Base-by-base conservation (phyloP, 2,888 invertebrate genomes). In the Heteropelma amictum region DNA sequence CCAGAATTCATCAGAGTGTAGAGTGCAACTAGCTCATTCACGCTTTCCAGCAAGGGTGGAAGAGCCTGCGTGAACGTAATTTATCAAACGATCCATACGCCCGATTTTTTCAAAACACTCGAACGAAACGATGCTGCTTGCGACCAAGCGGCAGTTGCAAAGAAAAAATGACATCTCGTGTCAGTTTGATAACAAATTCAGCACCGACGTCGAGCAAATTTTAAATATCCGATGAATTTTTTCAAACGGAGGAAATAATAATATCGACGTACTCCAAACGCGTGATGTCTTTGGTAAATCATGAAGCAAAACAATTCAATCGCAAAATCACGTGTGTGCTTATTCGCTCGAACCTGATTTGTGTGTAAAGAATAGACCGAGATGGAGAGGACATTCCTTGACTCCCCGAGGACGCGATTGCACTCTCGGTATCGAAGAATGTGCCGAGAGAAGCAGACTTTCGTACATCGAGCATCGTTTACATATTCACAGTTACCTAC, bases 21-120 rank as follows among this genome's bases (percentile, higher is more conserved):
- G 63, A 49, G 75, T n/a, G n/a, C 54, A 71, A 65, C 60, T 71
- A 69, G 76, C 72, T 80, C 83, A 82, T 83, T 83, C 83, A 83
- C 70, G 70, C 78, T 81, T 78, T 67, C 35, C 30, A 23, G 45
- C 21, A 68, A 68, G n/a, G n/a, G n/a, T n/a, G n/a, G n/a, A n/a
- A n/a, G n/a, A n/a, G n/a, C n/a, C n/a, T n/a, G n/a, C n/a, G n/a
- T n/a, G n/a, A n/a, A n/a, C n/a, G n/a, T n/a, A 47, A 30, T 47
- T 8, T 28, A 40, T 21, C 26, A 54, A 23, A 70, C 51, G 56
- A 19, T 49, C 51, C 12, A 42, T 17, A n/a, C 51, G 7, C 19
- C 10, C n/a, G n/a, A n/a, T n/a, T n/a, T n/a, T n/a, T n/a, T n/a
- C n/a, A n/a, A n/a, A n/a, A n/a, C n/a, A n/a, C n/a, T n/a, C n/a